Base-by-base conservation (phyloP, 2,113 vertebrate genomes). In the Callorhinus ursinus region DNA sequence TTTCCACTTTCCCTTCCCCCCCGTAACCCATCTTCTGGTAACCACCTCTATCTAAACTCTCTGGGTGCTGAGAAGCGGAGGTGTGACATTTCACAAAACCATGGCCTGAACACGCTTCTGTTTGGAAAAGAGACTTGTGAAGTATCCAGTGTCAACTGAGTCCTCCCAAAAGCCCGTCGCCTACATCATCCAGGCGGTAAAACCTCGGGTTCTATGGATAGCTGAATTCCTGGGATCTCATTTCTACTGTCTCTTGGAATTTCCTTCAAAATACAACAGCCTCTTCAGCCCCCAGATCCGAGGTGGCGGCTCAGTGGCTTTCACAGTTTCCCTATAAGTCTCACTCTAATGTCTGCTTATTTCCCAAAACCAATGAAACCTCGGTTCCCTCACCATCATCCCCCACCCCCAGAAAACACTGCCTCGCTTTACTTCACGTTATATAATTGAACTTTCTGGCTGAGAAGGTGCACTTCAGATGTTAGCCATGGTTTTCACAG, bases 401-500 rank as follows among this genome's bases (percentile, higher is more conserved):
- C 7, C 71, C 39, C 67, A 26, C 5, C 51, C 26, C n/a, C 36
- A 81, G 57, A 87, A 65, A 79, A 84, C 18, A 65, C 12, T 9
- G 65, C 82, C 93, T 90, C 61, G 39, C 76, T 53, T 87, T 53
- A 26, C 67, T 85, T 96, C 96, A 96, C 80, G 57, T 39, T 63
- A 4, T 69, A 19, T 97, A 82, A 97, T 95, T 88, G 93, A 91
- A 90, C 84, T 90, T 98, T 97, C 97, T 96, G 88, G 92, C 90
- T 96, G 92, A 97, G 92, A 97, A 97, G 90, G n/a, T 65, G 71
- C 92, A 61, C 92, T 88, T 96, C 92, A 96, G 90, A 97, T 59
- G 28, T 98, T 90, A 88, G 95, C 90, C 51, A 63, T 80, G 87
- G 63, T 94, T 92, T 96, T 92, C 95, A 51, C 86, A 90, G 96